Base-by-base conservation (phyloP, 2,888 invertebrate genomes). In the Eupithecia subumbrata region DNA sequence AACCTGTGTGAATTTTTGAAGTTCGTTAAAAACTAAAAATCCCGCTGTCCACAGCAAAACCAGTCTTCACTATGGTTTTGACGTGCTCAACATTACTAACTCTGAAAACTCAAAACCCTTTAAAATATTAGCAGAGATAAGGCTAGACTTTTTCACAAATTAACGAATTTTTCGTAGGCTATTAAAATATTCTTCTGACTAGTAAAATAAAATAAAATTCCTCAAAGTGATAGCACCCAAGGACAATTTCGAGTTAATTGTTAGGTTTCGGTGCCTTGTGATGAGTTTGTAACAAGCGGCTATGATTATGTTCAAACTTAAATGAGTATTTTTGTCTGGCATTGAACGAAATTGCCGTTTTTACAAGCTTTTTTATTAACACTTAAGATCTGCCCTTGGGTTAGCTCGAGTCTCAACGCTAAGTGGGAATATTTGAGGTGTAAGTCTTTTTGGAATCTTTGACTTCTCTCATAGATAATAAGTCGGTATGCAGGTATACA, bases 191-290 rank as follows among this genome's bases (percentile, higher is more conserved):
- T 18, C 18, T 64, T 64, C 18, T 18, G 1, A 34, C 16, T 16
- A 64, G 63, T 60, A 69, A 70, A 71, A 74, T 71, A 70, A 66
- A 70, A 56, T 52, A 67, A 40, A 69, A 69, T 71, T 69, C 68
- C 64, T 73, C 2, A 72, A 78, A 79, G 12, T 60, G 25, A 63
- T 74, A 77, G 74, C 81, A 76, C 79, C 76, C 77, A 82, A 82
- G 78, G 75, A 76, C 80, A 81, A 82, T 84, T 85, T 79, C 73
- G 71, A 77, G 69, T 79, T 85, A 84, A 86, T 85, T 81, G 81
- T 76, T 76, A 76, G 67, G 63, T 75, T 75, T 69, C 64, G 69
- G 40, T 64, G 43, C 68, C 70, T 79, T 76, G 71, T 70, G 73
- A 79, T 80, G 75, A 78, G 76, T 77, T 76, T 76, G 69, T 48